Percentiles rank a stretch among this genome's conserved stretches.
These are phyloP conservation scores for Ephestia elutella DNA, from an alignment of 1,140 invertebrate genomes.

Conservation along the genomic window DNA sequence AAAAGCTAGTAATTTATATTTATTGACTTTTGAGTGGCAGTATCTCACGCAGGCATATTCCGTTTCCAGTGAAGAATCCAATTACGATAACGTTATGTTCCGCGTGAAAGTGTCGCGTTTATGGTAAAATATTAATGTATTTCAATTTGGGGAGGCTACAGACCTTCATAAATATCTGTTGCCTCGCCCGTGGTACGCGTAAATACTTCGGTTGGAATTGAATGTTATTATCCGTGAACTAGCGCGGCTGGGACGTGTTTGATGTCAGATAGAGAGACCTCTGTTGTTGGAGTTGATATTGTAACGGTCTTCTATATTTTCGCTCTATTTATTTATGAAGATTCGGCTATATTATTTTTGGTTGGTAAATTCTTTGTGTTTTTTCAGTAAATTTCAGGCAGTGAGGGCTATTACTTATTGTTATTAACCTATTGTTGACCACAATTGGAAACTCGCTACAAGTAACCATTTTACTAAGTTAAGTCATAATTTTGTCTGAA, in stretches of 20 bases:
- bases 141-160: constrained; percentile 70
- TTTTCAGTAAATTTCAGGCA: too few relatives aligned
- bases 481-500: too few relatives aligned
- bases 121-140: constrained; percentile 74
- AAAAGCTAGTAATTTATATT: too few relatives aligned
- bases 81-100: constrained; percentile 71
- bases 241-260: constrained; percentile 21
- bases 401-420: too few relatives aligned
- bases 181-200: constrained; percentile 54
- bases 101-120: constrained; percentile 72
- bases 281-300: constrained; percentile 7
- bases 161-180: constrained; percentile 70
- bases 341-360: too few relatives aligned
- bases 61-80: constrained; percentile 64
- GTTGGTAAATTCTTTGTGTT: too few relatives aligned
- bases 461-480: too few relatives aligned
- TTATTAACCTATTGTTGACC: too few relatives aligned
- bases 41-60: constrained; percentile 36
- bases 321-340: too few relatives aligned
- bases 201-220: constrained; percentile 67
- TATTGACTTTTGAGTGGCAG: background rate
- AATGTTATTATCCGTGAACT: constrained; percentile 61
- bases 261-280: constrained; percentile 21
- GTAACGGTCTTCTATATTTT: too few relatives aligned
- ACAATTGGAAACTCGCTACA: too few relatives aligned